These are phyloP conservation scores for Triplophysa rosa DNA, from an alignment of 2,113 vertebrate genomes.

Conservation along the genomic window DNA sequence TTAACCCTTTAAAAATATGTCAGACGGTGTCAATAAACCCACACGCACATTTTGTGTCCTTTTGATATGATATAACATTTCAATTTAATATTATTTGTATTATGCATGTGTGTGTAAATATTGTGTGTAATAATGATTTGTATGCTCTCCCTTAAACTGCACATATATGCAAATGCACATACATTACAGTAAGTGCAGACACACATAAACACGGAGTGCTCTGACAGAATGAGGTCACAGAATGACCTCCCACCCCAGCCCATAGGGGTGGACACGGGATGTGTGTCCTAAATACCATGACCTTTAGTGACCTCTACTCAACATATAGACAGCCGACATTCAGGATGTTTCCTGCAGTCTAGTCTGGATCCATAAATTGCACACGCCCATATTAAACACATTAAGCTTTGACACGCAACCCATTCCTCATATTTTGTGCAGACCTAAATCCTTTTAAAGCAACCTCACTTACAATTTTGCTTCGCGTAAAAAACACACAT, in stretches of 20 bases:
- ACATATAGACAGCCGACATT: neutral
- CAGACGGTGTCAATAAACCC: constrained; percentile 18
- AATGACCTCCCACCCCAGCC: constrained; percentile 5
- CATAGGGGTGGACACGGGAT: constrained; percentile 1
- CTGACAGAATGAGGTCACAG: constrained; percentile 36
- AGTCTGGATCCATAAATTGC: neutral
- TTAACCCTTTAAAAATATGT: constrained; percentile 12
- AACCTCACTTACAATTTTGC: too few relatives aligned
- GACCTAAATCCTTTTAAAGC: too few relatives aligned
- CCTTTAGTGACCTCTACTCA: constrained; percentile 27
- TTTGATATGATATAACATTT: neutral
- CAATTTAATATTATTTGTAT: neutral
- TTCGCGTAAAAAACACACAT: too few relatives aligned
- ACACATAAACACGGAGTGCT: constrained; percentile 4
- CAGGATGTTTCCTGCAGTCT: neutral
- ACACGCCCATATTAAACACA: neutral
- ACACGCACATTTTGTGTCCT: neutral
- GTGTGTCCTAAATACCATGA: constrained; percentile 16
- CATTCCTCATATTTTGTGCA: too few relatives aligned
- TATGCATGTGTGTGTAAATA: neutral
- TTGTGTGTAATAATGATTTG: too few relatives aligned
- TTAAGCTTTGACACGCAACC: too few relatives aligned
- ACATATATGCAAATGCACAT: constrained; percentile 34
- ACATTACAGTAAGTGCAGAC: neutral
- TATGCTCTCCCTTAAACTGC: too few relatives aligned